phyloP scores from a whole-genome alignment of 2,797 vertebrate genomes.

The Luscinia luscinia region DNA sequence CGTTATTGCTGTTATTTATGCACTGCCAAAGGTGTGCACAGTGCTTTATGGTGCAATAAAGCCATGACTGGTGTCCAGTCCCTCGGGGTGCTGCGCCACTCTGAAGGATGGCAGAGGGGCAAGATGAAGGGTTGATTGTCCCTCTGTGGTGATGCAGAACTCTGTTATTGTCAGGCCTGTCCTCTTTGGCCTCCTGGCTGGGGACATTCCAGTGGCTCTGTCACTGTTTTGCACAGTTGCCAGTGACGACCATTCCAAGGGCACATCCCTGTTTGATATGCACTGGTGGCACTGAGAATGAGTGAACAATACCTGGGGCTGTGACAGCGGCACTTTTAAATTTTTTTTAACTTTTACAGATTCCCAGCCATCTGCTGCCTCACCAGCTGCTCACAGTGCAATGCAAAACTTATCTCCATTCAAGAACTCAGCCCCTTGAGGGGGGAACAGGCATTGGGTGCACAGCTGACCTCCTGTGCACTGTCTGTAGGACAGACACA shows the following conservation, averaged over 20 bases:
- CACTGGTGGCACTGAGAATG: neutral
- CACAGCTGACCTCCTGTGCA: neutral
- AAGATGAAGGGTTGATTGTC: neutral
- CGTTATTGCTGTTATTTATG: constrained; percentile 58
- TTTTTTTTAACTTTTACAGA: neutral
- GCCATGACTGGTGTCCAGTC: neutral
- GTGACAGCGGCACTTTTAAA: neutral
- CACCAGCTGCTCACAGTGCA: constrained; percentile 36
- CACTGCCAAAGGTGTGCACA: neutral
- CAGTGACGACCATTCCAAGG: neutral
- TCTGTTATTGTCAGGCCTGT: neutral
- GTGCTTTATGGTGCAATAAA: constrained; percentile 34
- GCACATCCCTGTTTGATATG: constrained; percentile 12
- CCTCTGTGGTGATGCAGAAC: neutral
- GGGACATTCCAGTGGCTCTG: neutral
- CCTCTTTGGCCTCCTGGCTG: neutral
- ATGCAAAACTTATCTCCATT: neutral
- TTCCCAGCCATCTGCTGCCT: constrained; percentile 59
- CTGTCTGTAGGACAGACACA: neutral
- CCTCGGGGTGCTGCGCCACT: neutral
- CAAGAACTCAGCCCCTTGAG: neutral
- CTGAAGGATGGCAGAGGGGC: neutral
- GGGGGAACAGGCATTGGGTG: neutral
- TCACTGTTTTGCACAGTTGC: neutral
- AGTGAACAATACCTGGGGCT: constrained; percentile 24